phyloP scores from a whole-genome alignment of 2,113 vertebrate species.

The Cavia aperea region DNA sequence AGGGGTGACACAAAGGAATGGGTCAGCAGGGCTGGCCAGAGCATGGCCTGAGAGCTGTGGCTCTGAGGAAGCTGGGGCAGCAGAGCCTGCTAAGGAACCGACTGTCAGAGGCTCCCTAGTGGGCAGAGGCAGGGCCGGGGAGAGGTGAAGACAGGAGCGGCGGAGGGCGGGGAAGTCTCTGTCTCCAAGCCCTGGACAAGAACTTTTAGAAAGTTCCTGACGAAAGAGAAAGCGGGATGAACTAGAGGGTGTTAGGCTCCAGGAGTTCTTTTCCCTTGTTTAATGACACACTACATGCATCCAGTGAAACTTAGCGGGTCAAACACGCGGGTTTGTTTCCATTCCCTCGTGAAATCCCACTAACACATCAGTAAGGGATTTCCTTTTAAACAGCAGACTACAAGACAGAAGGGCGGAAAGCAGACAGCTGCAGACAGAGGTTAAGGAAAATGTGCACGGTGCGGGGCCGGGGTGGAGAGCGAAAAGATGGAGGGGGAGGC shows the following conservation, averaged over 20 bases:
- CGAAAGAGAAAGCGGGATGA: not conserved
- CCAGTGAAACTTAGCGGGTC: not conserved
- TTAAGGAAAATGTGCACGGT: fast-evolving
- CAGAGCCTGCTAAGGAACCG: not conserved
- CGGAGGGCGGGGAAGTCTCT: not conserved
- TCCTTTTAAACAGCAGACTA: not conserved
- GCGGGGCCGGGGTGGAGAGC: fast-evolving
- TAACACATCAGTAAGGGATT: not conserved
- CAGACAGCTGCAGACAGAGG: not conserved
- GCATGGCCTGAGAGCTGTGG: fast-evolving
- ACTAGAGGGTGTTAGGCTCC: not conserved
- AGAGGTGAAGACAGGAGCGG: not conserved
- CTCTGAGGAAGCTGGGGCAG: not conserved
- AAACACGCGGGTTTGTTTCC: not conserved
- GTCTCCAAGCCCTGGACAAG: not conserved
- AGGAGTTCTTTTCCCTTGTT: not conserved
- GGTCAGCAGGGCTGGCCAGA: not conserved
- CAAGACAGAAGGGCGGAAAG: not conserved
- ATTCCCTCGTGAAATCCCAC: not conserved
- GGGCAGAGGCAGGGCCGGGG: not conserved
- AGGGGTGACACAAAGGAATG: no score
- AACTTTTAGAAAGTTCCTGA: not conserved
- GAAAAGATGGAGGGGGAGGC: not conserved
- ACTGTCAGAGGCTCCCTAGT: not conserved
- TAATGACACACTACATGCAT: not conserved